Evolutionary conservation across 2,888 invertebrate species (phyloP).

Genomic region (Mycalesis mineus): DNA sequence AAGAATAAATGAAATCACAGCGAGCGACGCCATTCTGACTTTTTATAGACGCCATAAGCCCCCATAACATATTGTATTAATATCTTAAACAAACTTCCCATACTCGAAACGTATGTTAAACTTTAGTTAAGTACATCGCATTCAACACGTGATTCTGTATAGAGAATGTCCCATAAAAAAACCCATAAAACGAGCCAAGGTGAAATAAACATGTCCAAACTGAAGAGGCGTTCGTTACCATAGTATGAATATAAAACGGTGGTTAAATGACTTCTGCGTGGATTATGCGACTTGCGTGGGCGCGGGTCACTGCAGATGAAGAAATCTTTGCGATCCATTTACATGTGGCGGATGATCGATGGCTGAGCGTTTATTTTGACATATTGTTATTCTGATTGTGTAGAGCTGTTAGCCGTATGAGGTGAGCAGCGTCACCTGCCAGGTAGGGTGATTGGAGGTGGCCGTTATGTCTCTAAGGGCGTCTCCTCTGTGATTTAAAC

Average conservation of each 20-base stretch:
- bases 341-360: background rate
- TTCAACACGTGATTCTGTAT: conserved; percentile 24
- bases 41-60: conserved; percentile 6
- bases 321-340: conserved; percentile 17
- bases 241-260: conserved; percentile 50
- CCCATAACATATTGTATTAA: conserved; percentile 12
- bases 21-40: conserved; percentile 3
- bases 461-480: too few relatives aligned
- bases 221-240: conserved; percentile 33
- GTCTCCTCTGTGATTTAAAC: too few relatives aligned
- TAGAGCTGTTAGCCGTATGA: too few relatives aligned
- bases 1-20: conserved; percentile 14
- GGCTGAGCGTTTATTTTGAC: background rate
- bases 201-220: conserved; percentile 31
- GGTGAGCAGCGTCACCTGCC: too few relatives aligned
- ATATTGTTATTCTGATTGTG: too few relatives aligned
- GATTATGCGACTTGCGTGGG: conserved; percentile 40
- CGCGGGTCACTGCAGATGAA: conserved; percentile 38
- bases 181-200: conserved; percentile 16
- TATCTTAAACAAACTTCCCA: conserved; percentile 16
- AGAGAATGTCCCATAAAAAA: conserved; percentile 20
- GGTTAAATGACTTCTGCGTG: conserved; percentile 36
- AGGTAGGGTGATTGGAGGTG: too few relatives aligned
- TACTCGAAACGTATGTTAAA: background rate
- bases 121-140: conserved; percentile 7